Evolutionary conservation across 2,797 vertebrate genomes (phyloP).

Genomic region (Urophycis tenuis): DNA sequence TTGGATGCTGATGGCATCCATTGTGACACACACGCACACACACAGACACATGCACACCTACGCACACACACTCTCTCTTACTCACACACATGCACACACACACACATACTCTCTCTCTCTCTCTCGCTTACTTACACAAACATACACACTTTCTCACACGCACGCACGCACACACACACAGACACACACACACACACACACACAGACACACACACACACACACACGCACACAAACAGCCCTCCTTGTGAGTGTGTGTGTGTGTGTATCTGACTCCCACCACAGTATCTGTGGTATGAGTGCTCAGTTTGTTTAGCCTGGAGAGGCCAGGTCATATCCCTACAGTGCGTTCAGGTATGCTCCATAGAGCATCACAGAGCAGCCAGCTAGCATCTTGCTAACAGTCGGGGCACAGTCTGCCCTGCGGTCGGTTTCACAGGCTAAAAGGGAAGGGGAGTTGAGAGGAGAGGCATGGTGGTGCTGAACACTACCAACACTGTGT

Average conservation of each 20-base stretch:
- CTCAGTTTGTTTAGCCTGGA: constrained; percentile 42
- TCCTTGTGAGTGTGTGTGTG: neutral
- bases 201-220: neutral
- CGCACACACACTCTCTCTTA: constrained; percentile 31
- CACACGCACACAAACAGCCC: neutral
- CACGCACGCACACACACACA: neutral
- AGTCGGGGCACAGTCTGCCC: constrained; percentile 3
- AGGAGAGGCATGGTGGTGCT: neutral
- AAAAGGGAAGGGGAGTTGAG: constrained; percentile 8
- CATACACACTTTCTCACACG: too few species aligned
- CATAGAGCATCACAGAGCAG: constrained; percentile 1
- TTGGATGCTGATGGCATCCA: constrained; percentile 1
- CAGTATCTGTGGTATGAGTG: constrained; percentile 26
- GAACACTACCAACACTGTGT: constrained; percentile 7
- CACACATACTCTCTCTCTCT: neutral
- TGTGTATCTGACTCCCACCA: constrained; percentile 10
- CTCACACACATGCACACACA: neutral
- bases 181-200: neutral
- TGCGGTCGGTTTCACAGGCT: constrained; percentile 8
- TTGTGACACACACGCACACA: neutral
- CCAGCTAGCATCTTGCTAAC: constrained; percentile 10
- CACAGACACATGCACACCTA: neutral
- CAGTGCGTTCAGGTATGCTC: constrained; percentile 8
- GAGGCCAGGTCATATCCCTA: constrained; percentile 22
- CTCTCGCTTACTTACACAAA: too few species aligned